phyloP scores from a whole-genome alignment of 2,113 vertebrate species.

The Pterocles burchelli region DNA sequence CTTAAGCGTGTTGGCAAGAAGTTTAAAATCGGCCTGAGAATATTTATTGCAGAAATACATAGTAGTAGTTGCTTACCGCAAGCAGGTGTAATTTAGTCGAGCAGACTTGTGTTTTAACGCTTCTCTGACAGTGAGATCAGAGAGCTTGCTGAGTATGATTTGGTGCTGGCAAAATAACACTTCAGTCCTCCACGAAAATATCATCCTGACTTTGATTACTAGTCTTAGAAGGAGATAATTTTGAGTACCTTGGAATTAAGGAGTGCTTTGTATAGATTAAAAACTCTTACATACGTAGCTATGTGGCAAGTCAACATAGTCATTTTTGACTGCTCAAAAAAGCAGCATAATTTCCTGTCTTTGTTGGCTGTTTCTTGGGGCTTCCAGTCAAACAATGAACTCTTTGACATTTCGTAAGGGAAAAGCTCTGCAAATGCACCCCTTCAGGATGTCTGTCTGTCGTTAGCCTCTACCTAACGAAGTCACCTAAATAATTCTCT shows the following conservation, averaged over 20 bases:
- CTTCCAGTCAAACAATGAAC: background rate
- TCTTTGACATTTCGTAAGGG: background rate
- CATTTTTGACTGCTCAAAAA: constrained; percentile 20
- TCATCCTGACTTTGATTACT: background rate
- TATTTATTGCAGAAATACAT: background rate
- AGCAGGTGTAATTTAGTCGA: constrained; percentile 27
- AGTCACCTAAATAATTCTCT: constrained; percentile 29
- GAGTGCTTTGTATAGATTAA: background rate
- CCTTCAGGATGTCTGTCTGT: constrained; percentile 51
- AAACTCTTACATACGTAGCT: background rate
- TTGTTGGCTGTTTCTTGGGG: constrained; percentile 29
- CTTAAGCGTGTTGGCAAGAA: background rate
- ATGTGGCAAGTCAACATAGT: background rate
- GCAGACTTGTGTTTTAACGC: background rate
- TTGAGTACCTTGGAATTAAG: background rate
- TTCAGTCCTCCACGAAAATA: background rate
- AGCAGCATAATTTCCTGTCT: constrained; percentile 48
- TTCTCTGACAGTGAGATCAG: background rate
- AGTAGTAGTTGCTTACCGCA: background rate
- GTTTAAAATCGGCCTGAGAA: background rate
- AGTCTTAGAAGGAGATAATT: background rate
- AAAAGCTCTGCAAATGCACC: background rate
- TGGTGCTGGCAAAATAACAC: background rate
- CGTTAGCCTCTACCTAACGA: background rate
- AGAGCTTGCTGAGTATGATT: background rate